Conservation (phyloP, 2,797 vertebrate genomes). For the Syndactyla subalaris region DNA sequence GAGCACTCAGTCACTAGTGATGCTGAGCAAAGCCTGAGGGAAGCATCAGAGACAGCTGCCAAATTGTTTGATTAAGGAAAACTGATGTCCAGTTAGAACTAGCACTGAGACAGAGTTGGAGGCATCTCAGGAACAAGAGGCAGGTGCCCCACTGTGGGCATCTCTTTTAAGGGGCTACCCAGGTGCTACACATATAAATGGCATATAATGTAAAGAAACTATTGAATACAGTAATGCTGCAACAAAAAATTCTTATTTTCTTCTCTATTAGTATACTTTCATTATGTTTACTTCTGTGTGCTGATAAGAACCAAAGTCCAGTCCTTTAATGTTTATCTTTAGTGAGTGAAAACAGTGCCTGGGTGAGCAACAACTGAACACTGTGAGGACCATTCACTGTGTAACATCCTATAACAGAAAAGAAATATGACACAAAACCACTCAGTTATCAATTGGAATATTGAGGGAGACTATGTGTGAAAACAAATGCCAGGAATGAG, state of each 20-base stretch:
- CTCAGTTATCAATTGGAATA: background rate
- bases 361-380: background rate
- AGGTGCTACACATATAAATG: rapidly evolving
- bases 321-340: background rate
- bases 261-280: background rate
- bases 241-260: background rate
- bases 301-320: background rate
- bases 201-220: background rate
- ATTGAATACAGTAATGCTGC: background rate
- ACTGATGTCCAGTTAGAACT: background rate
- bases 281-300: background rate
- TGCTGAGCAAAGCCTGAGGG: background rate
- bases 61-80: background rate
- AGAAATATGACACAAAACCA: background rate
- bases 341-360: background rate
- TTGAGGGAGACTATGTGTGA: background rate
- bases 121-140: background rate
- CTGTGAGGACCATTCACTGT: background rate
- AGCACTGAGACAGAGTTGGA: background rate
- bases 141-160: background rate
- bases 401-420: background rate
- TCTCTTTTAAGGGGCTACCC: background rate
- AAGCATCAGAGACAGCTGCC: background rate
- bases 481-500: background rate
- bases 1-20: background rate